A percentile compares a stretch with the other conserved stretches of the same genome.
These are phyloP conservation scores for Ciconia stormi DNA, from an alignment of 2,113 vertebrate genomes.

Conservation along the genomic window DNA sequence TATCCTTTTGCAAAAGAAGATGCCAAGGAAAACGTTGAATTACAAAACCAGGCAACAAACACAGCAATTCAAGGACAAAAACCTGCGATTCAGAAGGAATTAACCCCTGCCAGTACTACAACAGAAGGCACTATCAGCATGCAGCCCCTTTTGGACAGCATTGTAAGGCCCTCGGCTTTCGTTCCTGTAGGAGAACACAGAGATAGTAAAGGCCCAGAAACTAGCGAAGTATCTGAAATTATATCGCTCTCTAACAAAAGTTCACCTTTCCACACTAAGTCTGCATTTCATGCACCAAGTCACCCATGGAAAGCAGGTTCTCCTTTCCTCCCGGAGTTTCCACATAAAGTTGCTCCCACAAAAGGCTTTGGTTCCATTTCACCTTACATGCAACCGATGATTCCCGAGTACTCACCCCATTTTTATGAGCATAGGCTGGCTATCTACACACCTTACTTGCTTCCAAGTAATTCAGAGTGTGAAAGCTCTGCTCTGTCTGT, in stretches of 20 bases:
- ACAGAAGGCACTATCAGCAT: conserved; percentile 21
- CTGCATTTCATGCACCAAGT: conserved; percentile 78
- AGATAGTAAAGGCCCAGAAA: conserved; percentile 68
- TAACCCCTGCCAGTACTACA: background rate
- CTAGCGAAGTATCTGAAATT: conserved; percentile 49
- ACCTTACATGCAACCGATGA: conserved; percentile 74
- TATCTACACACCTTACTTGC: conserved; percentile 82
- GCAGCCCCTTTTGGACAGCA: conserved; percentile 63
- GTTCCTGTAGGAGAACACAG: conserved; percentile 79
- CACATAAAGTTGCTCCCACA: conserved; percentile 74
- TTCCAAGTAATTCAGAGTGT: conserved; percentile 71
- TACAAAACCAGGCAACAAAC: conserved; percentile 42
- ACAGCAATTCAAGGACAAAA: conserved; percentile 61
- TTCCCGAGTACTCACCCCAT: conserved; percentile 84
- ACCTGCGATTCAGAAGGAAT: conserved; percentile 43
- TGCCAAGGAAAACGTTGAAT: conserved; percentile 69
- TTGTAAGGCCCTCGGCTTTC: conserved; percentile 83
- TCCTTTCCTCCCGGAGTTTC: conserved; percentile 72
- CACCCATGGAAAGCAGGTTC: conserved; percentile 79
- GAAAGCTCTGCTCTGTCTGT: conserved; percentile 71
- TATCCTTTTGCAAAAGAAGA: conserved; percentile 71
- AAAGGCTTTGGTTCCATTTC: conserved; percentile 75
- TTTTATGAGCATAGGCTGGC: conserved; percentile 82
- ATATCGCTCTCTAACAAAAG: conserved; percentile 64
- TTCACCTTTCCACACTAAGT: conserved; percentile 68